Evolutionary conservation across 2,113 vertebrate genomes (phyloP), one percentile per base, ranked within the genome.

Genomic region (Ctenodactylus gundi): DNA sequence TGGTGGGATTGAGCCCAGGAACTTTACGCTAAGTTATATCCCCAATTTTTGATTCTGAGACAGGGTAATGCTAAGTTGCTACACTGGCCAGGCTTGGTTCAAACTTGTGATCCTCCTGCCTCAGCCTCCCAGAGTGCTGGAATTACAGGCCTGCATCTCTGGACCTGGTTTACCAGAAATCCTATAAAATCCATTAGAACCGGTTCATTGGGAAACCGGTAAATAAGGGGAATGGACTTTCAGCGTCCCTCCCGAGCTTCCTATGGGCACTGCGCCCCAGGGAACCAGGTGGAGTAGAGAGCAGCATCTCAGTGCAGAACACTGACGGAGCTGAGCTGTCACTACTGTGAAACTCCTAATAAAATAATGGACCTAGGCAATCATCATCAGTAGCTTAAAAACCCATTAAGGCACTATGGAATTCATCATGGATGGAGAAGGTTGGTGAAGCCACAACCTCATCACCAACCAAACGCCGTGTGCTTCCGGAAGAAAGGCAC

Each of bases 321-420:
- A 36, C 83, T 72, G 80, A 64, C 1, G 81, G 46, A 90, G 62
- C 58, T 51, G 41, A 68, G 68, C 80, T 80, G 39, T 85, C 76
- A 88, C 17, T 41, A 21, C 39, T 88, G 72, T 57, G 72, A 94
- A 93, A 88, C 7, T 8, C 7, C 21, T 77, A 81, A 67, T 84
- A 91, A 91, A 60, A 89, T 95, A 91, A 93, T 13, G 65, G 58
- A 85, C 82, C 55, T 41, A 70, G 49, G 85, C 73, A 67, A 93
- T 93, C 89, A 88, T 78, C 68, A 84, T n/a, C 29, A 77, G 80
- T 80, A 68, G 58, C 90, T 93, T 95, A 82, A 88, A 94, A 89
- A 75, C 36, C 20, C 87, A 93, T 81, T 62, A 85, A 70, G 23
- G 39, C 34, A 62, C 73, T 51, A 51, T 78, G 62, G 78, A 89